Evolutionary conservation across 2,797 vertebrate genomes (phyloP), one percentile per base, ranked within the genome.

Genomic region (Sebastes glaucus): DNA sequence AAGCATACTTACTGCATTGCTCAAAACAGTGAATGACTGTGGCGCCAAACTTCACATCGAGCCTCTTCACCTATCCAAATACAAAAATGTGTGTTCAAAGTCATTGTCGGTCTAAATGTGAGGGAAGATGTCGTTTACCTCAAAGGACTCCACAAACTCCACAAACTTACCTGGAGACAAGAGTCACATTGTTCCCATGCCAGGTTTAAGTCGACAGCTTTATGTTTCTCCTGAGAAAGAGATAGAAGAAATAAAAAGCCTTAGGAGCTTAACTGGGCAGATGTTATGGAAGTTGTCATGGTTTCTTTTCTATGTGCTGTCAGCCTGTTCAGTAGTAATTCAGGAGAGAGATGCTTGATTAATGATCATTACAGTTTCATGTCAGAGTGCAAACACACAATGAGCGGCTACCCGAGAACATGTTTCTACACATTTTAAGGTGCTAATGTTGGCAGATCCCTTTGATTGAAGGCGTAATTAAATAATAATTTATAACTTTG

Each of bases 161-260:
- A 25, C 2, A 30, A 70, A 77, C 84, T 75, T 87, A 96, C 96
- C 92, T 92, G 92, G 33, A 96, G 46, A 73, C 95, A 96, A 9
- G 81, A 74, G 67, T 66, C 63, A 63, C 92, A 94, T 11, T 80
- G 11, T 11, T 85, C n/a, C 2, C 63, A 77, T 6, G 55, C 13
- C 66, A 94, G 33, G 16, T 89, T 86, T 11, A 94, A 49, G 6
- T 1, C 27, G 11, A 91, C 86, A 22, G 84, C 33, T 64, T 84
- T 78, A 18, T 76, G 78, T 42, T 90, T 89, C 1, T 83, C 90
- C 95, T 96, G 69, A 52, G 18, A 77, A 81, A 78, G 7, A 55
- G 27, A 68, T 0, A 74, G 53, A 75, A 32, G 11, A 55, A 33
- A 25, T 27, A 7, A 20, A 11, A 5, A 0, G 18, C 52, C 7